Base-by-base conservation (phyloP, 2,797 vertebrate species). In the Lepilemur septentrionalis region DNA sequence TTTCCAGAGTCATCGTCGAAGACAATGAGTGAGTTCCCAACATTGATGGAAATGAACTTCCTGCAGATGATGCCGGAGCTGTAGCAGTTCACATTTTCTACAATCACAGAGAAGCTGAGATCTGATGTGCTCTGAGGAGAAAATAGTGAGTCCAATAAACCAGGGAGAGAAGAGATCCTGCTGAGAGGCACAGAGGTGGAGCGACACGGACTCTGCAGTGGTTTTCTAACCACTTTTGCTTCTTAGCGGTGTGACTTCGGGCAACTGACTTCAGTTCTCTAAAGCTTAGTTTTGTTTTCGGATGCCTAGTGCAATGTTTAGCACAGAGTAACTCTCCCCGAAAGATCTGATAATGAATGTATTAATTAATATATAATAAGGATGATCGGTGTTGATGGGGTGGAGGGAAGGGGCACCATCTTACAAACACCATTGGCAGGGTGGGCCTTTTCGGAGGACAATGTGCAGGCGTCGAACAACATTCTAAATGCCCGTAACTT, bases 81-180 rank as follows among this genome's bases (percentile, higher is more conserved):
- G 91, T 99, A 99, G 96, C 99, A 99, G 98, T 99, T 99, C 14
- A 99, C 88, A 88, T 99, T 99, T 96, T 99, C 99, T 23, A 98
- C 97, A 20, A 98, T 98, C 55, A 99, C 98, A 32, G 99, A 99
- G 95, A 99, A 97, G 95, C 98, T 98, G 87, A 97, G 95, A n/a
- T 99, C 98, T 38, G 98, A 96, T 22, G 97, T 99, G 97, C 99
- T 99, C 99, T 99, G 98, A 92, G 61, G 96, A 97, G 88, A 75
- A 25, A 97, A 84, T 67, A 61, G 18, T 8, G 20, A 25, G 43
- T 50, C 25, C 41, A 55, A 35, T 79, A 35, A 80, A 5, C 23
- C 50, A 23, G 69, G 41, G 48, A 9, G 28, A 46, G 52, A 57
- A 73, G 52, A 48, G 69, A 46, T 55, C n/a, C 41, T 20, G 17